Conservation (phyloP, 23 tunicate genomes). For the Trididemnum nubilum region DNA sequence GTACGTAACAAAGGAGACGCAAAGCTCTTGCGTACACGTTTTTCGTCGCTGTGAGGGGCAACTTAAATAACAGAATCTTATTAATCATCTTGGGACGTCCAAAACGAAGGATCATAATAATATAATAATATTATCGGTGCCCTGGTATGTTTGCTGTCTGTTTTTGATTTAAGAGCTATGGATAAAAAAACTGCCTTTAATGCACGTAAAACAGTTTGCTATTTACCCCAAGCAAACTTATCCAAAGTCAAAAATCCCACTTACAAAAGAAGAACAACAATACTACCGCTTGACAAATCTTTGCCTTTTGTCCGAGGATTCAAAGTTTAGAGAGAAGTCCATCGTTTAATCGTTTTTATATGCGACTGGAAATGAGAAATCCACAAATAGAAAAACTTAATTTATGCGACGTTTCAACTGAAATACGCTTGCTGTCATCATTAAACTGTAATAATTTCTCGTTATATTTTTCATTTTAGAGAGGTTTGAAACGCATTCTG, state of each 20-base stretch:
- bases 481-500: too few relatives aligned
- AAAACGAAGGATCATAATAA: neutral
- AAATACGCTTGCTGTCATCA: too few relatives aligned
- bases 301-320: too few relatives aligned
- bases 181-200: neutral
- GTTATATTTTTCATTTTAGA: too few relatives aligned
- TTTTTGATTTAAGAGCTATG: neutral
- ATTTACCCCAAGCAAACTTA: constrained; percentile 3
- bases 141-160: constrained; percentile 23
- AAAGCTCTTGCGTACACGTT: neutral
- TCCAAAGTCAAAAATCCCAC: neutral
- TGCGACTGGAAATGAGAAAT: too few relatives aligned
- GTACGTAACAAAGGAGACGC: neutral
- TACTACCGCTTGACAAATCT: too few relatives aligned
- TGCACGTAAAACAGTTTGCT: neutral
- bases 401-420: too few relatives aligned
- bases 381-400: too few relatives aligned
- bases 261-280: neutral
- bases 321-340: too few relatives aligned
- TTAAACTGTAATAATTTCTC: too few relatives aligned
- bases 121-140: neutral
- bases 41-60: too few relatives aligned
- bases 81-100: constrained; percentile 10
- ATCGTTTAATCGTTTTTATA: too few relatives aligned
- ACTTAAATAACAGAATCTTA: constrained; percentile 3